Evolutionary conservation across 2,113 vertebrate species (phyloP).

Genomic region (Hippocampus barbouri): DNA sequence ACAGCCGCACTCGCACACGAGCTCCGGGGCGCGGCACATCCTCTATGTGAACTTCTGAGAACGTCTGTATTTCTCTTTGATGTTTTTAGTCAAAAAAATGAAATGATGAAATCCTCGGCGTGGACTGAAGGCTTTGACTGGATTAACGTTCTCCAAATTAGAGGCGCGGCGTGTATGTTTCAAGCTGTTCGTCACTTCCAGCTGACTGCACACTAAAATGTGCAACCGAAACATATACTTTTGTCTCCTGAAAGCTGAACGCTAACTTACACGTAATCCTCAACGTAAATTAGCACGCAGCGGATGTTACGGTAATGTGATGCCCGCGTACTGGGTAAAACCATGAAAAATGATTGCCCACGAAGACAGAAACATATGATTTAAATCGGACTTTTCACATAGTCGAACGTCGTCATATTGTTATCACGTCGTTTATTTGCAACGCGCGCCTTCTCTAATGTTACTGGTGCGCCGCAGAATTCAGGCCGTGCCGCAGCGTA

Average conservation of each 20-base stretch:
- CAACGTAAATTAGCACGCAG: background rate
- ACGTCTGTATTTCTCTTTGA: background rate
- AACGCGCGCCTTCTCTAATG: slow-evolving; percentile 33
- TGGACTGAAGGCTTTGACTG: slow-evolving; percentile 7
- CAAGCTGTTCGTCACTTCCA: no score
- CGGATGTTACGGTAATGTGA: no score
- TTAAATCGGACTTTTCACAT: background rate
- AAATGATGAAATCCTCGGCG: slow-evolving; percentile 6
- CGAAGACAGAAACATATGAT: background rate
- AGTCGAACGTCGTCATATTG: slow-evolving; percentile 1
- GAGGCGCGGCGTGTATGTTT: no score
- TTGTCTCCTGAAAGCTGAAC: no score
- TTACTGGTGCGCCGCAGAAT: slow-evolving; percentile 36
- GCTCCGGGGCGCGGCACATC: slow-evolving; percentile 12
- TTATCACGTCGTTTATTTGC: slow-evolving; percentile 4
- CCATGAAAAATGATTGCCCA: no score
- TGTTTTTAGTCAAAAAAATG: slow-evolving; percentile 10
- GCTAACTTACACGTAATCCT: background rate
- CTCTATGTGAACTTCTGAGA: slow-evolving; percentile 15
- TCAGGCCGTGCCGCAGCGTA: slow-evolving; percentile 26
- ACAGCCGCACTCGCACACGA: slow-evolving; percentile 1
- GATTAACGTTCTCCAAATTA: background rate
- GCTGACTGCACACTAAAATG: no score
- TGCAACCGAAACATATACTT: no score
- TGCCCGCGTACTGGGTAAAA: no score